A percentile compares a stretch with the other conserved stretches of the same genome.
Conservation (phyloP, 2,888 invertebrate species). For the Cyaniris semiargus region DNA sequence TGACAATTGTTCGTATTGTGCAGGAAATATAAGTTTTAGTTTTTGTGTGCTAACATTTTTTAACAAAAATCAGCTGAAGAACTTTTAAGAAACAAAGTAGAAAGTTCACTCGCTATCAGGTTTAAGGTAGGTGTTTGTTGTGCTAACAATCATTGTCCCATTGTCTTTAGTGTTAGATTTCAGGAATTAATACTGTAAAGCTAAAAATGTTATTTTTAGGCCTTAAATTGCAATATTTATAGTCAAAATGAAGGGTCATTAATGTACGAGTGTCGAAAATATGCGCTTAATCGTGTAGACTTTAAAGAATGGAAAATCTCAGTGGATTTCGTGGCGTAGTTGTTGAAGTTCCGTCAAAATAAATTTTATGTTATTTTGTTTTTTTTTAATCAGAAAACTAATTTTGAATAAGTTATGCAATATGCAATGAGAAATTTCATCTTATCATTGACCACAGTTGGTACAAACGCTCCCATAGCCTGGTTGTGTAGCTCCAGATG, state of each 20-base stretch:
- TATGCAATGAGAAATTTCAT: not conserved
- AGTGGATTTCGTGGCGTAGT: too few relatives aligned
- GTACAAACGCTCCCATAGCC: too few relatives aligned
- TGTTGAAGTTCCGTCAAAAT: not conserved
- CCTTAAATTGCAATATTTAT: not conserved
- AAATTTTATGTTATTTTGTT: not conserved
- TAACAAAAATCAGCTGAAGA: not conserved
- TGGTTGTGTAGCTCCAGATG: too few relatives aligned
- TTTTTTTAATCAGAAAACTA: not conserved
- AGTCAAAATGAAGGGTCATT: not conserved
- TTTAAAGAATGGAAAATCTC: not conserved
- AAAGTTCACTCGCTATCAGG: not conserved
- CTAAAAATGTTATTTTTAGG: not conserved
- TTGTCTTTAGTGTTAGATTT: not conserved
- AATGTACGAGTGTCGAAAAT: not conserved
- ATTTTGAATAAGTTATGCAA: not conserved
- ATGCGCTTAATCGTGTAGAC: not conserved
- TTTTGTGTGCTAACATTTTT: not conserved
- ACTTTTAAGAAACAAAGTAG: not conserved
- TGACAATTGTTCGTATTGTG: not conserved
- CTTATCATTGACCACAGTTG: not conserved
- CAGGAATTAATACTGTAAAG: not conserved
- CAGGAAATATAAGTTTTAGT: not conserved
- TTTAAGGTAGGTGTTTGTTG: slow-evolving; percentile 22
- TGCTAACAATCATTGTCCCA: not conserved